A percentile compares a stretch with the other conserved stretches of the same genome.
These are phyloP conservation scores for Cliona cf. orientalis DNA, from an alignment of 37 sponge, comb jelly and placozoan genomes.

Conservation along the genomic window DNA sequence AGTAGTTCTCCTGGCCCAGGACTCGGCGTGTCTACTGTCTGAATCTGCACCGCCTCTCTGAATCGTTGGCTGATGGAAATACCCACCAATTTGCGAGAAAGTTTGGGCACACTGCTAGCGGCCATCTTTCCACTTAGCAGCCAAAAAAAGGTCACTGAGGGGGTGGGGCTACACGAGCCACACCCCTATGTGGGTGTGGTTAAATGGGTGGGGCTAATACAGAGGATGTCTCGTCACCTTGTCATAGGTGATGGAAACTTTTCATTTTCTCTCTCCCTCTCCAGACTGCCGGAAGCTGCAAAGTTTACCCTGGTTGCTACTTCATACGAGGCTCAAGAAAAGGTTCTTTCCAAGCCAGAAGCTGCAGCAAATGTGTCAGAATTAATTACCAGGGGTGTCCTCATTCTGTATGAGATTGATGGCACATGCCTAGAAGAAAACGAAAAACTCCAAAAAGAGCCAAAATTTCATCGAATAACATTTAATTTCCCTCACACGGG, in stretches of 20 bases:
- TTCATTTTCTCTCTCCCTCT: conserved; percentile 63
- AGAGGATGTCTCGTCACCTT: conserved; percentile 25
- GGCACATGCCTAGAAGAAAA: conserved; percentile 60
- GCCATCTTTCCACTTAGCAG: too few relatives aligned
- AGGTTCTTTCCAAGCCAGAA: not conserved
- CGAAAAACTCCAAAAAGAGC: not conserved
- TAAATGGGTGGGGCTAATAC: not conserved
- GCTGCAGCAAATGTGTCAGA: conserved; percentile 21
- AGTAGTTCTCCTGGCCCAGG: conserved; percentile 56
- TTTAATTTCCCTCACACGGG: conserved; percentile 93
- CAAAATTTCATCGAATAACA: conserved; percentile 43
- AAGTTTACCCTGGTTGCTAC: conserved; percentile 37
- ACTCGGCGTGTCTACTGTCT: conserved; percentile 8
- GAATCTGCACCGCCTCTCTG: conserved; percentile 56
- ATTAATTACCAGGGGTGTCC: conserved; percentile 2
- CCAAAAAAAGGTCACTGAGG: too few relatives aligned
- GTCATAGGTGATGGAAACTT: conserved; percentile 90
- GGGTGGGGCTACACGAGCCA: too few relatives aligned
- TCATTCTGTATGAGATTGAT: conserved; percentile 59
- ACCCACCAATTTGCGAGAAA: conserved; percentile 43
- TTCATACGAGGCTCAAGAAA: conserved; percentile 27
- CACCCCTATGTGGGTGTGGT: too few relatives aligned
- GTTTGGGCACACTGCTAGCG: conserved; percentile 1
- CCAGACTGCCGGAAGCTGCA: not conserved
- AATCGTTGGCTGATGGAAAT: conserved; percentile 37